phyloP scores from a whole-genome alignment of 2,113 vertebrate species.

The Mola mola region DNA sequence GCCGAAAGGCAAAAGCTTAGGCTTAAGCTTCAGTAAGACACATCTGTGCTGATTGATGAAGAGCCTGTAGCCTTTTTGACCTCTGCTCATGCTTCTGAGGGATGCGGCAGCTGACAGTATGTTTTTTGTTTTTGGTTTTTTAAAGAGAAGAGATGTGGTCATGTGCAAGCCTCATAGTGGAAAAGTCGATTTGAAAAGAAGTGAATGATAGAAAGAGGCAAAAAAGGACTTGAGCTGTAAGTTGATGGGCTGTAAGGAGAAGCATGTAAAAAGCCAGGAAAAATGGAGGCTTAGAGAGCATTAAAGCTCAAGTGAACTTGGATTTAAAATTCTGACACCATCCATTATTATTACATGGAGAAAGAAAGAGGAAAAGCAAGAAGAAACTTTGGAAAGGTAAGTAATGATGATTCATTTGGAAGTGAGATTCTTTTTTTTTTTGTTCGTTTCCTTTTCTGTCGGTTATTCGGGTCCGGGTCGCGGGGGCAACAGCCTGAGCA shows the following conservation, averaged over 20 bases:
- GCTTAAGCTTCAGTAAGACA: conserved; percentile 15
- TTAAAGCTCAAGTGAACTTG: not conserved
- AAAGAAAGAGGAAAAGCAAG: not conserved
- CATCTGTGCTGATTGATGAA: conserved; percentile 28
- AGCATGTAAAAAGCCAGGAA: not conserved
- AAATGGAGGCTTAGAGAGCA: not conserved
- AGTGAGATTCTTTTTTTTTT: no score
- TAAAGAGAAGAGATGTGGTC: no score
- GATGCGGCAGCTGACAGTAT: not conserved
- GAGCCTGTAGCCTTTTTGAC: conserved; percentile 8
- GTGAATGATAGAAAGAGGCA: not conserved
- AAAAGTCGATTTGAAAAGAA: conserved; percentile 11
- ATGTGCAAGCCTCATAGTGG: not conserved
- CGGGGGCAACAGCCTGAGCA: no score
- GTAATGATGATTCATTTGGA: conserved; percentile 34
- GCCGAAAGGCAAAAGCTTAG: conserved; percentile 24
- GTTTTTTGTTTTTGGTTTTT: not conserved
- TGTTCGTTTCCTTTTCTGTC: no score
- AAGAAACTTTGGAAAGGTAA: conserved; percentile 1
- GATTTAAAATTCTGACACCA: conserved; percentile 34
- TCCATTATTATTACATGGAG: conserved; percentile 47
- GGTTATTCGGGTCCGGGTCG: no score
- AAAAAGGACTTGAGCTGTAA: not conserved
- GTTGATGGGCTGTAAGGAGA: not conserved
- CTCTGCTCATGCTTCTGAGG: conserved; percentile 1